A percentile compares a stretch with the other conserved stretches of the same genome.
Evolutionary conservation across 1,140 invertebrate species (phyloP).

Genomic region (Heliconius melpomene): DNA sequence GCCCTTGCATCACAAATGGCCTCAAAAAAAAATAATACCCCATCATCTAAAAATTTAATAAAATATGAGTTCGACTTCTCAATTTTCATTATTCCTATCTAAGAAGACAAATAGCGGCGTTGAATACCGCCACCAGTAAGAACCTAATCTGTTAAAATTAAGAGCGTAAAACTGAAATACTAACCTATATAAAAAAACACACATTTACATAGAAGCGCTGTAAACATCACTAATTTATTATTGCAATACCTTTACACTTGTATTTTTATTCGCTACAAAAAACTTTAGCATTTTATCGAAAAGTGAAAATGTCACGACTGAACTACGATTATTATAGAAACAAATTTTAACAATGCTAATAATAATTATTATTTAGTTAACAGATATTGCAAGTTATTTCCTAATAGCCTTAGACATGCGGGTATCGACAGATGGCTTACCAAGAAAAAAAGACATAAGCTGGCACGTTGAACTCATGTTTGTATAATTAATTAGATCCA

Average conservation of each 20-base stretch:
- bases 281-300: neutral
- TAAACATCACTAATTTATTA: neutral
- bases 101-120: no score
- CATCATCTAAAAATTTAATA: no score
- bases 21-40: no score
- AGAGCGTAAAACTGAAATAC: neutral
- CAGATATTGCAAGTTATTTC: slow-evolving; percentile 25
- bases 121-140: no score
- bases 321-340: slow-evolving; percentile 19
- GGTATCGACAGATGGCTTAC: slow-evolving; percentile 44
- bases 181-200: slow-evolving; percentile 18
- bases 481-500: slow-evolving; percentile 12
- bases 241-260: neutral
- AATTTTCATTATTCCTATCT: no score
- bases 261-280: neutral
- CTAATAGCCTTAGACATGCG: slow-evolving; percentile 22
- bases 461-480: slow-evolving; percentile 26
- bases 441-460: slow-evolving; percentile 62
- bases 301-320: slow-evolving; percentile 19
- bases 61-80: no score
- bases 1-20: accelerated
- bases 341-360: slow-evolving; percentile 19
- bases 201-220: slow-evolving; percentile 8
- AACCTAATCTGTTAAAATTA: no score
- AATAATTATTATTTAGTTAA: neutral